Evolutionary conservation across 2,888 invertebrate genomes (phyloP).

Genomic region (Microctonus hyperodae): DNA sequence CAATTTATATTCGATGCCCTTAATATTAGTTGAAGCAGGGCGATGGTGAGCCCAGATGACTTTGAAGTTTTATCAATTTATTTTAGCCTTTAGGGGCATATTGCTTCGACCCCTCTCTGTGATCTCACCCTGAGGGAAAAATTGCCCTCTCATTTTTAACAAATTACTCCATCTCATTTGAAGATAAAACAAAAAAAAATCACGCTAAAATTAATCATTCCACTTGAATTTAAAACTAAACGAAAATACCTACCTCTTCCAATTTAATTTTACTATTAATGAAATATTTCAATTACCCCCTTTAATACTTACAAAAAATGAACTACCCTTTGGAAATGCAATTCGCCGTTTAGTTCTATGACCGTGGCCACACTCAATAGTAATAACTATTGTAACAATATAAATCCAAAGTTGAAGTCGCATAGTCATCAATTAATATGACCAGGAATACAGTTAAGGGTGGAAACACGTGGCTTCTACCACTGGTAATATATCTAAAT

Average conservation of each 20-base stretch:
- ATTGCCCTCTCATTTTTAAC: not conserved
- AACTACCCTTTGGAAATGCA: conserved; percentile 57
- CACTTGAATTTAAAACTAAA: not conserved
- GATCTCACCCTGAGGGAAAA: not conserved
- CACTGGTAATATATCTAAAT: not conserved
- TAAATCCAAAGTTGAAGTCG: conserved; percentile 41
- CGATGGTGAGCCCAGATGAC: conserved; percentile 5
- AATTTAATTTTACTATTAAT: not conserved
- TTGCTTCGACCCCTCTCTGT: not conserved
- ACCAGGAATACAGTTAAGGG: not conserved
- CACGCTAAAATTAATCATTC: not conserved
- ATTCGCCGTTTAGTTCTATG: conserved; percentile 47
- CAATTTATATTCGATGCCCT: conserved; percentile 44
- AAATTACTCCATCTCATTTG: not conserved
- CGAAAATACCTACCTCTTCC: not conserved
- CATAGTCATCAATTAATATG: conserved; percentile 35
- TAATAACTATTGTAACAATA: conserved; percentile 43
- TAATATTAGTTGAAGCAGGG: not conserved
- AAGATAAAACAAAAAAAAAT: not conserved
- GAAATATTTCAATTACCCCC: not conserved
- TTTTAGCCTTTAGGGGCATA: not conserved
- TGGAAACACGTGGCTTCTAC: conserved; percentile 4
- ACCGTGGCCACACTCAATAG: conserved; percentile 22
- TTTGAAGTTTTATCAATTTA: conserved; percentile 29
- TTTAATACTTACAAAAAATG: conserved; percentile 58